A percentile compares a stretch with the other conserved stretches of the same genome.
Conservation (phyloP, 2,113 vertebrate genomes). For the Brienomyrus longianalis region DNA sequence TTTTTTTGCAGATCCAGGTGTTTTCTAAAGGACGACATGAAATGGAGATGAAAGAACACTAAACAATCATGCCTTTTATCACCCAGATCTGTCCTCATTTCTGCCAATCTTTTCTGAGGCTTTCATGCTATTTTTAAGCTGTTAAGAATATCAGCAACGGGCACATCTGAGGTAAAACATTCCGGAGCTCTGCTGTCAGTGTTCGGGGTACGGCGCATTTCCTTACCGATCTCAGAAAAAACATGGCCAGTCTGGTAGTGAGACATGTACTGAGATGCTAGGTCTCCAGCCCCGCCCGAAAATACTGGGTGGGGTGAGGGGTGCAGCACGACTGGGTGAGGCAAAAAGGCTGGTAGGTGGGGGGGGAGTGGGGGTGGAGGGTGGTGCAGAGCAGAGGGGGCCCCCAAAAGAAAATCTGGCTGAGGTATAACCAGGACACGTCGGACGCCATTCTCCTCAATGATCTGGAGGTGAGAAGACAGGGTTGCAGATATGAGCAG, state of each 20-base stretch:
- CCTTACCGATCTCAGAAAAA: conserved; percentile 87
- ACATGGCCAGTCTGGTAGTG: conserved; percentile 90
- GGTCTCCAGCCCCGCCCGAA: conserved; percentile 77
- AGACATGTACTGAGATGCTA: conserved; percentile 83
- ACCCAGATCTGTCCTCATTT: background rate
- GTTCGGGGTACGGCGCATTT: background rate
- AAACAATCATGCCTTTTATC: background rate
- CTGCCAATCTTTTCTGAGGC: background rate
- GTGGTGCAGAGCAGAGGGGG: conserved; percentile 84
- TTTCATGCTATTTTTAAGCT: background rate
- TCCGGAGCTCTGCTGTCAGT: background rate
- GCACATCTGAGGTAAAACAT: background rate
- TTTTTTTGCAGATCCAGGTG: background rate
- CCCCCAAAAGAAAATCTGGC: conserved; percentile 88
- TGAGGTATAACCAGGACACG: conserved; percentile 96
- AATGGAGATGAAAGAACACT: background rate
- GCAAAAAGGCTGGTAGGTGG: conserved; percentile 87
- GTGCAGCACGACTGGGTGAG: conserved; percentile 85
- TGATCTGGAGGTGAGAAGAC: conserved; percentile 64
- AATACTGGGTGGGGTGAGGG: conserved; percentile 81
- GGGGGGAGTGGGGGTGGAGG: conserved; percentile 79
- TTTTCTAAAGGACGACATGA: background rate
- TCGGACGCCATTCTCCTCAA: conserved; percentile 93
- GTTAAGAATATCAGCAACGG: background rate
- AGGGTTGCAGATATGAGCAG: background rate